Evolutionary conservation across 2,888 invertebrate genomes (phyloP), one percentile per base, ranked within the genome.

Genomic region (Crematogaster levior): DNA sequence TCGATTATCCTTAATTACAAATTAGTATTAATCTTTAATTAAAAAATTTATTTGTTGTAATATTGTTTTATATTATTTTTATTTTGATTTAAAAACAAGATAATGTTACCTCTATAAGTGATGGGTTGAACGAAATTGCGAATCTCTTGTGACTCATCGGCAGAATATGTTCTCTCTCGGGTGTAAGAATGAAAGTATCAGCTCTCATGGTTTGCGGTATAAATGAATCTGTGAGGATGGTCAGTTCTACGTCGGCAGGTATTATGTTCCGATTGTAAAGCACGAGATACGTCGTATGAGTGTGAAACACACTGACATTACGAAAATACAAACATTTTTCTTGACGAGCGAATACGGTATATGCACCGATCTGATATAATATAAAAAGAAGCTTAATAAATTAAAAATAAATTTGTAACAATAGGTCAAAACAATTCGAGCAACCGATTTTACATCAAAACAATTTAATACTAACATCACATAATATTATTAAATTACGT

Each of bases 221-320:
- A 12, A 91, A 83, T 61, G 86, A 83, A 27, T 89, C 86, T 1
- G 84, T 46, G 1, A 63, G 70, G 24, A 92, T 74, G 0, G 77
- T 80, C 7, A 94, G 85, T 10, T 91, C 86, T 0, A 93, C 91
- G 63, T 90, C 88, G 0, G 94, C 94, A 0, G 91, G 84, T 21
- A 95, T 94, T 40, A 93, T 86, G 53, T 95, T 94, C 3, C 88
- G 89, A 89, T 95, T 95, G 79, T 93, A 88, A 27, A 95, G 86
- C 53, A 92, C 91, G 21, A 95, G 90, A 37, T 91, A 91, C 1
- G 94, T 92, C 10, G 88, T 85, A 21, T 92, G 90, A 43, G 89
- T 89, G 10, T 91, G 93, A 74, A 93, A 93, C 2, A 95, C 91
- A 66, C 92, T 93, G 6, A 95, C 92, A 73, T 91, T 90, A 53